These are phyloP conservation scores for Neogale vison DNA, from an alignment of 2,113 vertebrate species.

Conservation along the genomic window DNA sequence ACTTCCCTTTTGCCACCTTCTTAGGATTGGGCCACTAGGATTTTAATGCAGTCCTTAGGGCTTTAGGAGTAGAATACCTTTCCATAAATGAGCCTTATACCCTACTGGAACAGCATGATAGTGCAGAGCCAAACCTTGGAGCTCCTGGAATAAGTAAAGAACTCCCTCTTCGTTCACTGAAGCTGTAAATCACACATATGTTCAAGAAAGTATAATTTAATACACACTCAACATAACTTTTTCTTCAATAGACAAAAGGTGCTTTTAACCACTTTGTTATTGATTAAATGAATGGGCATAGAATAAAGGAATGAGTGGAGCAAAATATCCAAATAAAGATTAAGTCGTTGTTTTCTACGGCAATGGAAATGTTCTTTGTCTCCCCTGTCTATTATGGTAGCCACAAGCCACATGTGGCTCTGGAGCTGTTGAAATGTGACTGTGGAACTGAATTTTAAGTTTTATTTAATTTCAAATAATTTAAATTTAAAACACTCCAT, in stretches of 20 bases:
- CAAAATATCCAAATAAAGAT: neutral
- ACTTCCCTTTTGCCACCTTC: neutral
- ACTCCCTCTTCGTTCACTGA: neutral
- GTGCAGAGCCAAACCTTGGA: neutral
- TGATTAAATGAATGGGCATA: neutral
- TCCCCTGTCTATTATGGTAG: neutral
- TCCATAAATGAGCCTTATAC: neutral
- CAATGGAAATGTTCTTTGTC: neutral
- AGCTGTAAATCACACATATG: neutral
- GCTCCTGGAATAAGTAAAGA: neutral
- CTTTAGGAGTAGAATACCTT: neutral
- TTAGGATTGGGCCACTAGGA: neutral
- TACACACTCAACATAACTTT: neutral
- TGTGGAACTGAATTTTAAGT: neutral
- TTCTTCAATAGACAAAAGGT: neutral
- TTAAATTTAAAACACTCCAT: neutral
- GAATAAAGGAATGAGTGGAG: constrained; percentile 20
- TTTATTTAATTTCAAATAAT: constrained; percentile 44
- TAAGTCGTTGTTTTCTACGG: neutral
- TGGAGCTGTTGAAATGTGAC: constrained; percentile 25
- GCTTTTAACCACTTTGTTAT: neutral
- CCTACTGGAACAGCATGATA: neutral
- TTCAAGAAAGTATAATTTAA: neutral
- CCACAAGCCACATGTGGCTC: neutral
- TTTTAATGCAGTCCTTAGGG: neutral